A percentile compares a stretch with the other conserved stretches of the same genome.
These are phyloP conservation scores for Tetrao urogallus DNA, from an alignment of 2,113 vertebrate genomes.

Conservation along the genomic window DNA sequence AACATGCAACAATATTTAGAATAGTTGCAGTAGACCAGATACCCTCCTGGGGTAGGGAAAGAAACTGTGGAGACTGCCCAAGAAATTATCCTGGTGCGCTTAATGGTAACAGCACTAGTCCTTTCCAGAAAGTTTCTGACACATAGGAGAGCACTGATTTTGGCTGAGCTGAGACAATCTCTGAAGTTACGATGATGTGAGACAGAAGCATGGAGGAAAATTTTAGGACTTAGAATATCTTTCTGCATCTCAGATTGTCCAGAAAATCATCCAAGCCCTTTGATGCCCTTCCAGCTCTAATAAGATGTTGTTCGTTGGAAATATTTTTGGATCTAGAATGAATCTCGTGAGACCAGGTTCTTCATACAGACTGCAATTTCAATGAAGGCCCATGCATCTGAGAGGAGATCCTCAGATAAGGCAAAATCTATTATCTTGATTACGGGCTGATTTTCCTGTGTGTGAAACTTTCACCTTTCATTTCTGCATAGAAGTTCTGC, in stretches of 20 bases:
- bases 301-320: neutral
- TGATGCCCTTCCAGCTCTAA: neutral
- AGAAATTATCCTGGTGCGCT: neutral
- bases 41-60: neutral
- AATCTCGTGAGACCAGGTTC: neutral
- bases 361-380: neutral
- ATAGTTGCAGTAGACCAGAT: neutral
- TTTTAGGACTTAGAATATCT: neutral
- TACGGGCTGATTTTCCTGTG: neutral
- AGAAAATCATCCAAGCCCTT: neutral
- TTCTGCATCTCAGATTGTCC: neutral
- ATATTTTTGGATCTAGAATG: neutral
- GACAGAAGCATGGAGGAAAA: neutral
- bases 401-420: neutral
- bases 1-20: neutral
- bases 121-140: neutral
- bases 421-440: neutral
- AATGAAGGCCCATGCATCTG: neutral
- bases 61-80: neutral
- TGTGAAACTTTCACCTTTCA: slow-evolving; percentile 6
- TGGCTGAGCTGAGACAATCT: neutral
- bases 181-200: neutral
- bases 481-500: neutral
- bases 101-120: neutral
- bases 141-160: accelerated